Base-by-base conservation (phyloP, 2,888 invertebrate species). In the Cerastis rubricosa region DNA sequence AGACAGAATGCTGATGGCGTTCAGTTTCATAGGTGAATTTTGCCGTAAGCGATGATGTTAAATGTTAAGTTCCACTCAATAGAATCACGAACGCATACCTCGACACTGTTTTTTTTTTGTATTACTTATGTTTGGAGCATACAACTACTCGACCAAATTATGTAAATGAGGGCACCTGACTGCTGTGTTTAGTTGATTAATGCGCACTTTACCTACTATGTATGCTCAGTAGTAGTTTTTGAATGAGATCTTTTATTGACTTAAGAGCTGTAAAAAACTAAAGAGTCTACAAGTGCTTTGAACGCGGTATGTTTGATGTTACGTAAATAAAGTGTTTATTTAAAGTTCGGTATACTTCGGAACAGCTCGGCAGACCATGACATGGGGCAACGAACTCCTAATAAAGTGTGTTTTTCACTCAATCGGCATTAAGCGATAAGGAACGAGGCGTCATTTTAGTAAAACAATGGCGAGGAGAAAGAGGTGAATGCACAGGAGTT, bases 371-470 rank as follows among this genome's bases (percentile, higher is more conserved):
- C 66, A 83, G 83, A 84, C 82, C 82, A 71, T 85, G 82, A 85
- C 83, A n/a, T 51, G 51, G 84, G 70, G 74, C 86, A 85, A 83
- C 22, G 84, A 85, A 85, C 83, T 83, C 71, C 69, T 61, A 78
- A 83, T 85, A 71, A 83, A 71, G 19, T 63, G 47, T 72, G 71
- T 74, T 78, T 83, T 84, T 84, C 74, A 68, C 79, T 73, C 80
- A 83, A 83, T 86, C 79, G 85, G 40, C 57, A 73, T 14, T 65
- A 72, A 57, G 71, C 84, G 75, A 84, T 85, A 84, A 84, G 65
- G 65, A 72, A 76, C 72, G 57, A 61, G 82, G 74, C 86, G 69
- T 83, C 51, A 72, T 69, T 83, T 86, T 29, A 47, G 63, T 86
- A n/a, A 84, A 86, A 84, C 83, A 84, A 86, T 84, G 51, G 83